These are phyloP conservation scores for Itoplectis maculator DNA, from an alignment of 2,888 invertebrate genomes.

Conservation along the genomic window DNA sequence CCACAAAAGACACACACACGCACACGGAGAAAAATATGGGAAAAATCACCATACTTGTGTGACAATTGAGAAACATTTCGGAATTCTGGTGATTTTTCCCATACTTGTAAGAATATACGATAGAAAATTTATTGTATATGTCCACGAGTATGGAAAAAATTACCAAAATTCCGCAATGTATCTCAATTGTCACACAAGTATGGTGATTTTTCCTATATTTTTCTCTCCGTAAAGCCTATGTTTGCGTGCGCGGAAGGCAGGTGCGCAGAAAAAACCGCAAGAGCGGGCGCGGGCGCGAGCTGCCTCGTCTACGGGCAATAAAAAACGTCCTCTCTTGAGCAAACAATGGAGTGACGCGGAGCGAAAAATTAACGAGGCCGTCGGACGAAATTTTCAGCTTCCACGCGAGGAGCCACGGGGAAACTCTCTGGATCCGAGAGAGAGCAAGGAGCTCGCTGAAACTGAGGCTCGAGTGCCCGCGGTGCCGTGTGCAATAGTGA, in stretches of 20 bases:
- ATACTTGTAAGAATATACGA: too few species aligned
- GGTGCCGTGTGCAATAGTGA: neutral
- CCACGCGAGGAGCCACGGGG: slow-evolving; percentile 46
- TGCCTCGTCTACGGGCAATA: slow-evolving; percentile 73
- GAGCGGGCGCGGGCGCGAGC: slow-evolving; percentile 43
- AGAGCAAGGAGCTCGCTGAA: neutral
- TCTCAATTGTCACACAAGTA: too few species aligned
- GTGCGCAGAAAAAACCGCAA: slow-evolving; percentile 33
- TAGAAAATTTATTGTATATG: too few species aligned
- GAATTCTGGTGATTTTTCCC: too few species aligned
- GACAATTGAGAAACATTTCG: too few species aligned
- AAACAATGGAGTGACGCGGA: slow-evolving; percentile 77
- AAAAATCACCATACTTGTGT: too few species aligned
- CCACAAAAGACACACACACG: too few species aligned
- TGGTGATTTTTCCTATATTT: too few species aligned
- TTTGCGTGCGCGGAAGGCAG: slow-evolving; percentile 42
- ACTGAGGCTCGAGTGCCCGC: neutral
- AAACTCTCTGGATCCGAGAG: neutral
- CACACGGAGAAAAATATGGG: too few species aligned
- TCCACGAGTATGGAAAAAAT: too few species aligned
- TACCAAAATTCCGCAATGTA: too few species aligned
- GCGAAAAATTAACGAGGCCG: slow-evolving; percentile 79
- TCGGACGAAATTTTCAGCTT: slow-evolving; percentile 70
- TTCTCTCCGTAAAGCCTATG: too few species aligned
- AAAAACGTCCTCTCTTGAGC: slow-evolving; percentile 70